Conservation (phyloP, 2,797 vertebrate species). For the Graptemys geographica region DNA sequence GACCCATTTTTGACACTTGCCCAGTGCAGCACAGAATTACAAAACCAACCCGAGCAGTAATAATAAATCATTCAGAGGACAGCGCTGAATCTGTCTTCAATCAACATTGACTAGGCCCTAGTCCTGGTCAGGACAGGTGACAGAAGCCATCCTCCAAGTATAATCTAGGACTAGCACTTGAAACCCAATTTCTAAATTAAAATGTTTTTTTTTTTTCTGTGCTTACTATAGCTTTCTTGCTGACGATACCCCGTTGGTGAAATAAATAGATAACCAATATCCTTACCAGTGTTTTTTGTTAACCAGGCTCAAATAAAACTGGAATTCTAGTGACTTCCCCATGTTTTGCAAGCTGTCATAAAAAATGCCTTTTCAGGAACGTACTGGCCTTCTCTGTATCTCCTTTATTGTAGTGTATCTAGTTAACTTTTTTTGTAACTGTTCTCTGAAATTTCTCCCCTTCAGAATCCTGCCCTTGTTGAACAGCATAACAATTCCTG, state of each 20-base stretch:
- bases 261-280: background rate
- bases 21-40: background rate
- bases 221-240: background rate
- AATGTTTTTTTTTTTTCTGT: background rate
- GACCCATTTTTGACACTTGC: background rate
- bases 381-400: background rate
- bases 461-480: background rate
- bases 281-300: background rate
- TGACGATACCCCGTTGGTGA: background rate
- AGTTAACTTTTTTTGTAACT: background rate
- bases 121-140: background rate
- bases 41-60: background rate
- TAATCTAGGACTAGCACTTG: constrained; percentile 1
- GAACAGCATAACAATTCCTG: background rate
- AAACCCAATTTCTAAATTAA: background rate
- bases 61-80: background rate
- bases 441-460: background rate
- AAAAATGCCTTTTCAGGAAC: background rate
- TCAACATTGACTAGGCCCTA: background rate
- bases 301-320: background rate
- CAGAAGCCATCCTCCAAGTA: constrained; percentile 36
- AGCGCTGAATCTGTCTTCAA: background rate
- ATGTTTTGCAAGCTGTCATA: background rate
- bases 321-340: background rate
- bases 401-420: background rate